These are phyloP conservation scores for Ardeotis arabs DNA, from an alignment of 2,113 vertebrate species.

Conservation along the genomic window DNA sequence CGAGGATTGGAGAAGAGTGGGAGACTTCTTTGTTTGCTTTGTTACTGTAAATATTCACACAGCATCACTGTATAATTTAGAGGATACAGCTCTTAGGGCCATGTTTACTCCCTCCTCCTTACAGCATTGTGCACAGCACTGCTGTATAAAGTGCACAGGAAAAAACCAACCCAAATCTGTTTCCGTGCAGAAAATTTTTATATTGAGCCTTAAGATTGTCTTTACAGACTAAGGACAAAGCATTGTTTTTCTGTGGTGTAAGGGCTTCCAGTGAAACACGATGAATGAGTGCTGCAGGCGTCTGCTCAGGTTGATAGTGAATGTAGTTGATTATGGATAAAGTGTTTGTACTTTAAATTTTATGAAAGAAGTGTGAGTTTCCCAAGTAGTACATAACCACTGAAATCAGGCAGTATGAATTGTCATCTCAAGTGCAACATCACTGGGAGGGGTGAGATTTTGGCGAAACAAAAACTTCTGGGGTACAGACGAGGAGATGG, in stretches of 20 bases:
- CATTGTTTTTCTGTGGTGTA: neutral
- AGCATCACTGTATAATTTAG: neutral
- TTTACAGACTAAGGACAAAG: neutral
- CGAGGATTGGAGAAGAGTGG: neutral
- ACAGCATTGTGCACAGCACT: neutral
- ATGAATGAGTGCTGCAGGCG: neutral
- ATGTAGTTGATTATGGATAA: neutral
- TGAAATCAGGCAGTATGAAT: neutral
- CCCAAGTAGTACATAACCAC: neutral
- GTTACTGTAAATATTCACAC: neutral
- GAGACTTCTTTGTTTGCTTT: slow-evolving; percentile 11
- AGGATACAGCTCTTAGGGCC: neutral
- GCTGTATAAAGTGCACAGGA: neutral
- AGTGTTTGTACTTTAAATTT: neutral
- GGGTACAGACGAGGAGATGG: neutral
- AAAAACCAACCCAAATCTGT: neutral
- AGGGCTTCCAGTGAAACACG: neutral
- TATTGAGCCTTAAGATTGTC: neutral
- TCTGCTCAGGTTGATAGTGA: neutral
- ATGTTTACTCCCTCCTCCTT: neutral
- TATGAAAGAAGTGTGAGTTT: neutral
- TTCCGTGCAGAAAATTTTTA: neutral
- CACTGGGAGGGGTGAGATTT: neutral
- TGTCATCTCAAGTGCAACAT: neutral
- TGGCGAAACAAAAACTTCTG: neutral